Percentiles rank a stretch among this genome's conserved stretches.
Conservation (phyloP, 2,888 invertebrate genomes). For the Chymomyza amoena region DNA sequence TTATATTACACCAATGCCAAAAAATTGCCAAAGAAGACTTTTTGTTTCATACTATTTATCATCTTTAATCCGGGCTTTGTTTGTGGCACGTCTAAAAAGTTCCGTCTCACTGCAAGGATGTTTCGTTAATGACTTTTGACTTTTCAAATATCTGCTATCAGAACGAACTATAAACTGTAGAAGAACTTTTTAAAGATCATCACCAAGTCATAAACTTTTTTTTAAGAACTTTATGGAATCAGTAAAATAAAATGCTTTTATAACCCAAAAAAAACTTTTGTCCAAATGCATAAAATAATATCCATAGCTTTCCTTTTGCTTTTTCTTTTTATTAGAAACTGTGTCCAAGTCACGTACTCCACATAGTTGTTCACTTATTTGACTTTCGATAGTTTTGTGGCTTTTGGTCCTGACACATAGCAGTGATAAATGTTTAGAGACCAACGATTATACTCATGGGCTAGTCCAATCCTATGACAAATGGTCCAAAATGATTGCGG, state of each 20-base stretch:
- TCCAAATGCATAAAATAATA: too few species aligned
- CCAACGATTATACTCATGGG: constrained; percentile 5
- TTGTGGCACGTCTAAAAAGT: too few species aligned
- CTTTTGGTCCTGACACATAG: constrained; percentile 49
- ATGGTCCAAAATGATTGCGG: constrained; percentile 32
- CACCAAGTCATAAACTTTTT: not conserved
- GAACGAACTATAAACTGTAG: not conserved
- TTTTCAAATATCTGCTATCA: not conserved
- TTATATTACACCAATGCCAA: too few species aligned
- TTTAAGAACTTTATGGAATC: not conserved
- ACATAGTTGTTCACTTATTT: not conserved
- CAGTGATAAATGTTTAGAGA: constrained; percentile 48
- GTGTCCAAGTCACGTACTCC: not conserved
- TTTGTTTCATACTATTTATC: not conserved
- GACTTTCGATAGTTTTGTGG: constrained; percentile 38
- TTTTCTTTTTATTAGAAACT: not conserved
- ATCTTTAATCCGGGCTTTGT: too few species aligned
- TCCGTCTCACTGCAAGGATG: too few species aligned
- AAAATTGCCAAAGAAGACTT: too few species aligned
- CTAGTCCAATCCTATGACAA: constrained; percentile 40
- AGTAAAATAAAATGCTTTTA: too few species aligned
- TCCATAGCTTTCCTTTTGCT: too few species aligned
- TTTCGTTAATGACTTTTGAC: not conserved
- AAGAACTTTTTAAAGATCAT: not conserved
- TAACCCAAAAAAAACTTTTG: too few species aligned